Evolutionary conservation across 2,113 vertebrate genomes (phyloP), one percentile per base, ranked within the genome.

Genomic region (Zosterops japonicus): DNA sequence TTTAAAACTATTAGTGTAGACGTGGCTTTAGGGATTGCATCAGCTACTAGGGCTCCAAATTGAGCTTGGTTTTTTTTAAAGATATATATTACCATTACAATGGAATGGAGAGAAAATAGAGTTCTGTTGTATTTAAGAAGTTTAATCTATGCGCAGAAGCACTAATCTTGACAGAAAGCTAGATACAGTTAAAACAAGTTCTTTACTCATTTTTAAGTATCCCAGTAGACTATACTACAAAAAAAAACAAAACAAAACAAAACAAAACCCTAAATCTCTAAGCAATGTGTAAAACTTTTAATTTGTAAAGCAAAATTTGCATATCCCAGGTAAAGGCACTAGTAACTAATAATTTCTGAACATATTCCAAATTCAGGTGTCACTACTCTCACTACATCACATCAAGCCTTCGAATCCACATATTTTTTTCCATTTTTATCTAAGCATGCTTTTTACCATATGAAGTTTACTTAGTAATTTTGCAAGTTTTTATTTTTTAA

Each of bases 21-120:
- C 53, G 67, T 95, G 91, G 94, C 89, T 93, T 90, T 70, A 87
- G 46, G 52, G 55, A 95, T 96, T 97, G 91, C 94, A 95, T 96
- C 96, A 94, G 93, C 84, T 96, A 47, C 79, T 60, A 74, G 11
- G 19, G 36, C 46, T 95, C 78, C 33, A 79, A 75, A 42, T 71
- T 75, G 23, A 93, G 41, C 16, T 83, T 36, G 3, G 16, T 27
- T 64, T 72, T 83, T 76, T 84, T 74, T 35, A 49, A 81, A 77
- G 35, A 89, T 55, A 36, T 35, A 47, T 19, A 86, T 90, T 61
- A 91, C 49, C n/a, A 89, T 89, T 87, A 90, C 42, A 67, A 44
- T 55, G 9, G 41, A 47, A 47, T 36, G 9, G 36, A 44, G 25
- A 85, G 6, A 61, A 83, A 93, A 83, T 2, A 42, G 49, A 78